Percentiles rank a stretch among this genome's conserved stretches.
Evolutionary conservation across 2,797 vertebrate species (phyloP).

Genomic region (Nyctibius grandis): DNA sequence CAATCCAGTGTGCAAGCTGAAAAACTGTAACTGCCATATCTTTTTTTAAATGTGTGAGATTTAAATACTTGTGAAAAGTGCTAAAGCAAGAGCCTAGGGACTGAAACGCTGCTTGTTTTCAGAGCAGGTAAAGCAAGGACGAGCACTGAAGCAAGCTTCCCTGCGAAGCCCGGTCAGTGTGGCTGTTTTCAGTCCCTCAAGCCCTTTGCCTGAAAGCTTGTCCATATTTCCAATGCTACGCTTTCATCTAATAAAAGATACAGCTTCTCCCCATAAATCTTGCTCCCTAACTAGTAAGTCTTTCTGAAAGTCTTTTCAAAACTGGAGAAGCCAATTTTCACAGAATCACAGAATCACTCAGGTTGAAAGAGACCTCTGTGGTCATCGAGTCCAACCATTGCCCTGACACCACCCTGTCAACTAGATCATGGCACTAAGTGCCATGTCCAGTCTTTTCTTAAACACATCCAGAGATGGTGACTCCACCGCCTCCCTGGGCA

Average conservation of each 20-base stretch:
- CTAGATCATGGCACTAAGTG: no score
- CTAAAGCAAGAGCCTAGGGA: conserved; percentile 2
- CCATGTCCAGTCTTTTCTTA: no score
- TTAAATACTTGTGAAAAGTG: conserved; percentile 25
- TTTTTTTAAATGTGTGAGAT: conserved; percentile 42
- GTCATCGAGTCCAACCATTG: no score
- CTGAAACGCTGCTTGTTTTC: neutral
- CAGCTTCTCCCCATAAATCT: neutral
- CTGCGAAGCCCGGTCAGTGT: neutral
- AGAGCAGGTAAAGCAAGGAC: conserved; percentile 9
- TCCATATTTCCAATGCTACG: neutral
- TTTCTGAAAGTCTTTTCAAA: neutral
- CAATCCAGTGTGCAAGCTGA: neutral
- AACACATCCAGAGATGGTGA: no score
- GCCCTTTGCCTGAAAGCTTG: neutral
- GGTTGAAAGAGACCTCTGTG: no score
- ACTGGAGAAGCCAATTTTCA: neutral
- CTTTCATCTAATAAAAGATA: neutral
- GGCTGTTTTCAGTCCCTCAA: neutral
- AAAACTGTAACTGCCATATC: conserved; percentile 12
- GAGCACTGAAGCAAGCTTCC: neutral
- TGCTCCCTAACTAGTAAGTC: neutral
- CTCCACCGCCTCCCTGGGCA: no score
- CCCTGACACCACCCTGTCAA: no score
- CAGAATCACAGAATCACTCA: no score